A percentile compares a stretch with the other conserved stretches of the same genome.
These are phyloP conservation scores for Zaprionus africanus DNA, from an alignment of 1,140 invertebrate species.

Conservation along the genomic window DNA sequence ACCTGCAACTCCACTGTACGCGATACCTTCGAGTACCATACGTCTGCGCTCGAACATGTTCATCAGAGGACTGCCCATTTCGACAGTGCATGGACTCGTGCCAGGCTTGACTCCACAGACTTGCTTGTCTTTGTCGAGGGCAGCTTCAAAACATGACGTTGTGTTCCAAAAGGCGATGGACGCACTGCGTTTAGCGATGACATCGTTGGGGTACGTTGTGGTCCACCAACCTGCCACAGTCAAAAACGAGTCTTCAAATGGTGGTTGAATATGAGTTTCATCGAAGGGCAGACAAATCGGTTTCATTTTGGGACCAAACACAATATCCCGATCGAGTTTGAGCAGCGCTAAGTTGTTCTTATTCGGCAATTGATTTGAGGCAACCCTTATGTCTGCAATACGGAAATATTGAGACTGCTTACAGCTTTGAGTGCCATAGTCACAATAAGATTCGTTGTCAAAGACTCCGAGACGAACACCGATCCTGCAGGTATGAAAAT, in stretches of 20 bases:
- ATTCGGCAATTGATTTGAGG: neutral
- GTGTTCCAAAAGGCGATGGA: neutral
- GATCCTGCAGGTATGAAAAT: neutral
- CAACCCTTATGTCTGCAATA: neutral
- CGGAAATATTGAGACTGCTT: neutral
- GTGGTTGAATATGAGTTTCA: neutral
- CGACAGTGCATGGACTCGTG: neutral
- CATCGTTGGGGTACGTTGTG: neutral
- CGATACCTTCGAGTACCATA: neutral
- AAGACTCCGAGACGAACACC: neutral
- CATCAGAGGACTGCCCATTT: neutral
- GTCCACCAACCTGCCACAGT: neutral
- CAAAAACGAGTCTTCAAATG: neutral
- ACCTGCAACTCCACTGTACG: rapidly evolving
- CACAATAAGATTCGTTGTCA: neutral
- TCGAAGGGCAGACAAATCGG: neutral
- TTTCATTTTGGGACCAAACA: neutral
- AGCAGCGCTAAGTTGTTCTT: neutral
- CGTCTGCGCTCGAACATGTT: neutral
- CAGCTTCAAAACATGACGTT: neutral
- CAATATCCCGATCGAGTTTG: neutral
- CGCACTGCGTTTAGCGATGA: neutral
- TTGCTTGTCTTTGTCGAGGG: neutral
- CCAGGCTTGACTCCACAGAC: neutral
- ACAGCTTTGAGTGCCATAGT: neutral